Conservation (phyloP, 2,888 invertebrate genomes). For the Cheilosia soror region DNA sequence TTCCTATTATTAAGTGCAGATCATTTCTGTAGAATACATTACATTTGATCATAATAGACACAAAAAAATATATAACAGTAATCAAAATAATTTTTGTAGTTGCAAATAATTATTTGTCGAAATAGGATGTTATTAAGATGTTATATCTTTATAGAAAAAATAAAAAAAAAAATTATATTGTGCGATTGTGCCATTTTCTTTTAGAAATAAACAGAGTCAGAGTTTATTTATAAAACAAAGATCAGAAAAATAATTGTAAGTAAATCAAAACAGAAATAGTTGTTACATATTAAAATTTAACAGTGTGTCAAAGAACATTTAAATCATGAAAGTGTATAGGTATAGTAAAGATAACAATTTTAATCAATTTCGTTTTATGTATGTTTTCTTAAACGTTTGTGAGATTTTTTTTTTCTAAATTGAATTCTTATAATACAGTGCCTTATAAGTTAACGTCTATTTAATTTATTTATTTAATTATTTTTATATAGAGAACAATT, state of each 20-base stretch:
- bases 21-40: too few relatives aligned
- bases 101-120: conserved; percentile 37
- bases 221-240: conserved; percentile 16
- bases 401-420: conserved; percentile 11
- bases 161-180: conserved; percentile 24
- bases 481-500: conserved; percentile 3
- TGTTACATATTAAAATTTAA: conserved; percentile 9
- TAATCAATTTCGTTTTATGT: background rate
- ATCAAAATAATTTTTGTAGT: conserved; percentile 44
- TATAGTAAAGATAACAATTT: background rate
- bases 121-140: conserved; percentile 31
- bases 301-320: conserved; percentile 16
- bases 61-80: conserved; percentile 33
- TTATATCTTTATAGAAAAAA: conserved; percentile 28
- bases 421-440: conserved; percentile 59
- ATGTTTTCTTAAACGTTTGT: conserved; percentile 14
- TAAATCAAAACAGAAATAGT: background rate
- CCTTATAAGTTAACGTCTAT: conserved; percentile 66
- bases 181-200: conserved; percentile 56
- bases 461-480: conserved; percentile 10
- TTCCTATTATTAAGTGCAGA: too few relatives aligned
- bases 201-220: conserved; percentile 21
- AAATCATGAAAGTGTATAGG: background rate
- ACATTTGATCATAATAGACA: background rate
- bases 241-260: conserved; percentile 4